Evolutionary conservation across 2,113 vertebrate genomes (phyloP), one percentile per base, ranked within the genome.

Genomic region (Agapornis roseicollis): DNA sequence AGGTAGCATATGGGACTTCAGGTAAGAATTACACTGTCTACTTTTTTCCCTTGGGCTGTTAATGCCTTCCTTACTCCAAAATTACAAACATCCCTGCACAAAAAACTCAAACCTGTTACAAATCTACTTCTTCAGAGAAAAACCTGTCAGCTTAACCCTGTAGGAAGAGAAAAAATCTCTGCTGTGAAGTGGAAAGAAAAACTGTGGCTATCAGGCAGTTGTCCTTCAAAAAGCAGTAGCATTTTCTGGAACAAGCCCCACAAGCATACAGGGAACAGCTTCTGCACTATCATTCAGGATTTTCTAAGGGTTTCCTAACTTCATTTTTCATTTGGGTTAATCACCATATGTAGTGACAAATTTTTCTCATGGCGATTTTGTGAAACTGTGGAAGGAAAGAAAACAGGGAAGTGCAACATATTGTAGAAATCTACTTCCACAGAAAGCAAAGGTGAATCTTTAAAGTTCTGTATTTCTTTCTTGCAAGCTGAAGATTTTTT

Each of bases 401-500:
- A 92, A 91, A 73, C 17, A 46, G 41, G 24, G 42, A 91, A 91
- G 33, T 31, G 24, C 4, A 53, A 29, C 10, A 16, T 27, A 39
- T 18, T 42, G 39, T 41, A 39, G 39, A 73, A 90, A 73, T 42
- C 63, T 56, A 35, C 28, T 72, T 69, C 39, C 23, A 31, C 28
- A 28, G 39, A 91, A 80, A 93, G n/a, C 19, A 77, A 68, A 85
- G 78, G 47, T 50, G 79, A 93, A 89, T 87, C 53, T 90, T 95
- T 87, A 94, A 91, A 88, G 63, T 82, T 64, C 47, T 79, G 33
- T 91, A 60, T 70, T 85, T 80, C 53, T 96, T 88, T 96, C 92
- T 89, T 25, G 47, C 84, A 94, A 85, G 96, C 94, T 37, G 80
- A 64, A 65, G 53, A 65, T 39, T n/a, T 60, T 60, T 58, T 98